phyloP scores from a whole-genome alignment of 2,113 vertebrate genomes.

The Chaetorhynchus papuensis region DNA sequence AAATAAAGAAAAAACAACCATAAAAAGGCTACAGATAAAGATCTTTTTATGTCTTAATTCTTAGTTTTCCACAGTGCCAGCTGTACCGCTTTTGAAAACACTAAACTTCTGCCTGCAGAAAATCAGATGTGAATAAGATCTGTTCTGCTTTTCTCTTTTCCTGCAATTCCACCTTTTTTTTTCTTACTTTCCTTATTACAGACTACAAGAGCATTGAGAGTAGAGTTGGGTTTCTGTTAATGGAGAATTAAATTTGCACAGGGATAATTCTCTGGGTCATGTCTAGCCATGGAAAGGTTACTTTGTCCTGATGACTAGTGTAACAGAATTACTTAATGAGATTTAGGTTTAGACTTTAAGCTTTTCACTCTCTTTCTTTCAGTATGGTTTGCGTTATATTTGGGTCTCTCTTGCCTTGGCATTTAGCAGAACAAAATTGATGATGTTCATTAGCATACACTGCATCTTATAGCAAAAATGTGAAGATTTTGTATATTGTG shows the following conservation, averaged over 20 bases:
- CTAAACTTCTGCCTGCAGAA: background rate
- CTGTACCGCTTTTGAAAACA: background rate
- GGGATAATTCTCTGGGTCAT: background rate
- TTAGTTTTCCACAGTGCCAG: background rate
- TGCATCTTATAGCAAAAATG: background rate
- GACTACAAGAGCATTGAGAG: background rate
- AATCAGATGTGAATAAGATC: background rate
- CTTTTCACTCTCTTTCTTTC: background rate
- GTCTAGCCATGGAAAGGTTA: background rate
- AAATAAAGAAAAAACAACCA: background rate
- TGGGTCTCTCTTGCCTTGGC: background rate
- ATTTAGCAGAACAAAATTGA: background rate
- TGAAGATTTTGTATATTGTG: background rate
- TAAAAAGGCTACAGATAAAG: background rate
- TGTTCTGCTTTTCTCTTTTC: background rate
- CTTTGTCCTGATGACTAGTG: background rate
- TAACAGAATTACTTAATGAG: background rate
- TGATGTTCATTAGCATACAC: background rate
- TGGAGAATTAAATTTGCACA: background rate
- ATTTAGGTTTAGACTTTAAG: background rate
- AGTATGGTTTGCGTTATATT: background rate
- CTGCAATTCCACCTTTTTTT: background rate
- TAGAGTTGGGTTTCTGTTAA: background rate
- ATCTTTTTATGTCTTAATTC: background rate
- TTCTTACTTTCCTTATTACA: background rate